phyloP scores from a whole-genome alignment of 2,888 invertebrate species.

The Andrena bucephala region DNA sequence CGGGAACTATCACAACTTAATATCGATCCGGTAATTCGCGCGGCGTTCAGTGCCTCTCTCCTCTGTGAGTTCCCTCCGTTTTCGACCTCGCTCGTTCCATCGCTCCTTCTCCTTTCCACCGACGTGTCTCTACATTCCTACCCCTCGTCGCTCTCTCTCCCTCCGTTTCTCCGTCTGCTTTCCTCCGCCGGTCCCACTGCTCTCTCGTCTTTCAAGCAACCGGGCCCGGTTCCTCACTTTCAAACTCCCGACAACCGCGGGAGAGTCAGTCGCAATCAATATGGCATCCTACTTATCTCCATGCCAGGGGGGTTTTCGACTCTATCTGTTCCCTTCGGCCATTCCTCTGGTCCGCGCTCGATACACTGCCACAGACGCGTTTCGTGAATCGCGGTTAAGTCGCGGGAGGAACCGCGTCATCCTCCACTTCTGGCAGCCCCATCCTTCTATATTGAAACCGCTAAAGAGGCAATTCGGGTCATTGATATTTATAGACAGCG shows the following conservation, averaged over 20 bases:
- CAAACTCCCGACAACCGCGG: constrained; percentile 75
- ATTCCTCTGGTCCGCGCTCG: constrained; percentile 51
- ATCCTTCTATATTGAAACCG: neutral
- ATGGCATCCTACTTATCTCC: constrained; percentile 83
- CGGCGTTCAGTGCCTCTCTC: constrained; percentile 71
- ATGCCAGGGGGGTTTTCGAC: constrained; percentile 66
- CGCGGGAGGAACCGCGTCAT: neutral
- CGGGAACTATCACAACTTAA: constrained; percentile 83
- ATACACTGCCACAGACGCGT: constrained; percentile 41
- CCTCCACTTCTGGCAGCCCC: constrained; percentile 8
- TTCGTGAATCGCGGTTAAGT: constrained; percentile 9
- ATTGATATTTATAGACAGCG: neutral
- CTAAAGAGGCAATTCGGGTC: neutral
- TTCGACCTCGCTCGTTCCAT: constrained; percentile 60
- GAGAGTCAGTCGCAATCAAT: constrained; percentile 82
- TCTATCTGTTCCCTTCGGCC: constrained; percentile 68
- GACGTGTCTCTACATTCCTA: constrained; percentile 39
- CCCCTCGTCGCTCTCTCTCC: constrained; percentile 2
- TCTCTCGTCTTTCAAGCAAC: constrained; percentile 59
- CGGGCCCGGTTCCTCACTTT: constrained; percentile 79
- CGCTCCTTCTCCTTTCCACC: constrained; percentile 46
- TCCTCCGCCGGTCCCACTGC: constrained; percentile 1
- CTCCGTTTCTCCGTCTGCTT: constrained; percentile 27
- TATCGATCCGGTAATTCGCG: constrained; percentile 84
- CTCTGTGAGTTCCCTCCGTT: constrained; percentile 56